These are phyloP conservation scores for Neolamprologus ventralis DNA, from an alignment of 2,113 vertebrate genomes.

Conservation along the genomic window DNA sequence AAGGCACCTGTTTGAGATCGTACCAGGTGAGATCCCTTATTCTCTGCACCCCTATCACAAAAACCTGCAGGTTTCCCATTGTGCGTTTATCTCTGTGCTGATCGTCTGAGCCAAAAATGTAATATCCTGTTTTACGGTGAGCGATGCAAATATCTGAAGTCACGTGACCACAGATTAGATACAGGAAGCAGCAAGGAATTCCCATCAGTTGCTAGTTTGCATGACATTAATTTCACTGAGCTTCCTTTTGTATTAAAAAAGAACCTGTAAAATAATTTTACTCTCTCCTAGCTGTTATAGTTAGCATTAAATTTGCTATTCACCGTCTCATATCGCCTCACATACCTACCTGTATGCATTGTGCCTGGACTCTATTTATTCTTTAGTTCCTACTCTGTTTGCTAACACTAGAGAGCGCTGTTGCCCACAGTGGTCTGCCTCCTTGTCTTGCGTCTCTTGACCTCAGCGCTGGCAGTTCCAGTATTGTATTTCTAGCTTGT, in stretches of 20 bases:
- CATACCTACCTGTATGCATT: not conserved
- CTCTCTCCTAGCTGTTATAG: not conserved
- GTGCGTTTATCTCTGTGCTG: not conserved
- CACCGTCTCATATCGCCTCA: not conserved
- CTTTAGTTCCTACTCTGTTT: not conserved
- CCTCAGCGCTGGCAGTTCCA: not conserved
- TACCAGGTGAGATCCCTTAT: conserved; percentile 73
- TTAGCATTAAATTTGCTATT: not conserved
- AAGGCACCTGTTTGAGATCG: conserved; percentile 86
- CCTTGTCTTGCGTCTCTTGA: not conserved
- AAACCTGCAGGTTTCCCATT: not conserved
- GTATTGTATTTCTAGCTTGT: not conserved
- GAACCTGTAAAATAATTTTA: not conserved
- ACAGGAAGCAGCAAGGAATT: not conserved
- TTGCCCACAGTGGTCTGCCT: not conserved
- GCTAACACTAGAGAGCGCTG: conserved; percentile 34
- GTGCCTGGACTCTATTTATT: not conserved
- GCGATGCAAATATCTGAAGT: not conserved
- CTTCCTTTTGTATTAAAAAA: not conserved
- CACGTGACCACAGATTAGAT: not conserved
- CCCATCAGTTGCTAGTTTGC: not conserved
- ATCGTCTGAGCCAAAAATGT: not conserved
- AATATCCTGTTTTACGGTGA: not conserved
- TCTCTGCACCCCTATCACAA: not conserved
- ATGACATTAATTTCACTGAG: not conserved